Evolutionary conservation across 1,140 invertebrate species (phyloP), one percentile per base, ranked within the genome.

Genomic region (Pachypeltis micranthus): DNA sequence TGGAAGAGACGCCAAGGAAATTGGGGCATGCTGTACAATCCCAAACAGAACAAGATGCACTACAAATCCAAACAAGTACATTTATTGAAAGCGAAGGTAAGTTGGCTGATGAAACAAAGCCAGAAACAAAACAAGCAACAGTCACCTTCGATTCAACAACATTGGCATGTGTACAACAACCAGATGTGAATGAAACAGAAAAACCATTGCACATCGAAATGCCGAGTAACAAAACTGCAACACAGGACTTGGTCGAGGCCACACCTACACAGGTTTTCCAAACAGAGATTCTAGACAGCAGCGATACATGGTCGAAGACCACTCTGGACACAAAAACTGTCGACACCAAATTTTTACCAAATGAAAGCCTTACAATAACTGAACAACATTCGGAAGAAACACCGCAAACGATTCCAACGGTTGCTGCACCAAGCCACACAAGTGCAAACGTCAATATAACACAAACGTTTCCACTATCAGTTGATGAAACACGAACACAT

Each of bases 401-500:
- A 24, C 55, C 60, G 12, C 16, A 44, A 58, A n/a, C 44, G 19
- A 47, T 59, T 29, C 14, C 2, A 47, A 39, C 10, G 29, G 21
- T 2, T 24, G 24, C 21, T 55, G 61, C 62, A 57, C 16, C 25
- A 28, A 31, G 25, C 39, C 26, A 19, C 31, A 34, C 44, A n/a
- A 64, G 39, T 55, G 59, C 67, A 24, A 58, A 21, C 7, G 25
- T 67, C 23, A 61, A 62, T 29, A 19, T 68, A 57, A 39, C 31
- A 31, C 59, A 64, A 19, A 62, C 34, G 19, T 59, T 58, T 23
- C 59, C 61, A 39, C 12, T 68, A 10, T 19, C 64, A 23, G 58
- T 68, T 55, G 59, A 57, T 44, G 67, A 67, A 62, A 62, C 60
- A 28, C 51, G 59, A 34, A 29, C 63, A 34, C 64, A 69, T 27